Base-by-base conservation (phyloP, 2,888 invertebrate species). In the Lepidocyrtoides sp. region DNA sequence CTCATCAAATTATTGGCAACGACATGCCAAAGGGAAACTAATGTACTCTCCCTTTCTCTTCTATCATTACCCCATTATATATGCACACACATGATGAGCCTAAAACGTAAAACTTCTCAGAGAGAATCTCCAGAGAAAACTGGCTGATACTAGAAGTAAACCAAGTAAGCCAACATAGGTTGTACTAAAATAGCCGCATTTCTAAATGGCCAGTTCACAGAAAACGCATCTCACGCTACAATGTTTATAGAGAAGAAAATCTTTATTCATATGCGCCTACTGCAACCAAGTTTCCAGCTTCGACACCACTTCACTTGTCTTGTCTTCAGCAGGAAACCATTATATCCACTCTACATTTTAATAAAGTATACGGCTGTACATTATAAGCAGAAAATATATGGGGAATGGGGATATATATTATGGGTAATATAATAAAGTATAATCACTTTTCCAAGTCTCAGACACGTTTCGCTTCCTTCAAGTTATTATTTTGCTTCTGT, bases 1-100 rank as follows among this genome's bases (percentile, higher is more conserved):
- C 83, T 77, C 88, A 0, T 81, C 81, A 81, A 81, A 81, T 81
- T 81, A 88, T 88, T 66, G 54, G 69, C 26, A 79, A 54, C 54
- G 88, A 81, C 88, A 88, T 32, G 51, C 32, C 20, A 2, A 48
- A 79, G 63, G 8, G 79, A 86, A 81, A 86, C 69, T 66, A 66
- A 69, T 44, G 85, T 60, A 26, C 29, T 36, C 66, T 66, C 75
- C 17, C 60, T 26, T 29, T 63, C 29, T 17, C 66, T 36, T 57
- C 17, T 29, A 69, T 84, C 84, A 84, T 48, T 54, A 72, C 69
- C 66, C 44, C 44, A 75, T 86, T 75, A 86, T 60, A 44, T 32
- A 75, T 63, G 26, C 36, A 72, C 2, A 20, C 20, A 72, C 66
- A 66, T 14, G 26, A 48, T 23, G 26, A 23, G 44, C 32, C 36